These are phyloP conservation scores for Mungos mungo DNA, from an alignment of 2,113 vertebrate species.

Conservation along the genomic window DNA sequence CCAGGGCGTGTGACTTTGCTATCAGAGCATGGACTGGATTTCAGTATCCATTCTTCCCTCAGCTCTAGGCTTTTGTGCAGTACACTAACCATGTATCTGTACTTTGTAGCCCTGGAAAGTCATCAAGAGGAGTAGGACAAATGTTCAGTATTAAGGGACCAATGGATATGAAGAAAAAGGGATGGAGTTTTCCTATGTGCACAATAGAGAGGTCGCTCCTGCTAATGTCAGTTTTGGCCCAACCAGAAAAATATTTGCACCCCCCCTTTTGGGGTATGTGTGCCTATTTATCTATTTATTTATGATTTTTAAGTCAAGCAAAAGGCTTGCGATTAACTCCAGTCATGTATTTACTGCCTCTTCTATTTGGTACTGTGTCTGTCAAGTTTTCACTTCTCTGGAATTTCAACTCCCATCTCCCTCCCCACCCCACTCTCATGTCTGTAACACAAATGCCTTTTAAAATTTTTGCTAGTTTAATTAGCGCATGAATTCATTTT, in stretches of 20 bases:
- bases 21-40: background rate
- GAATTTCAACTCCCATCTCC: slow-evolving; percentile 23
- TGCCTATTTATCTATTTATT: background rate
- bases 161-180: background rate
- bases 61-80: background rate
- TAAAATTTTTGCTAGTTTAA: slow-evolving; percentile 65
- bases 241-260: background rate
- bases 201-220: background rate
- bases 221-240: background rate
- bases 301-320: background rate
- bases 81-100: background rate
- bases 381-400: slow-evolving; percentile 54
- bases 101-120: background rate
- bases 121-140: background rate
- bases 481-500: slow-evolving; percentile 66
- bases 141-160: background rate
- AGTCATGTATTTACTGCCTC: background rate
- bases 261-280: background rate
- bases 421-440: background rate
- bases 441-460: slow-evolving; percentile 70
- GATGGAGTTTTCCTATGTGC: background rate
- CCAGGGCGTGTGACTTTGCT: background rate
- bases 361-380: background rate
- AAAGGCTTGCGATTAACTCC: background rate
- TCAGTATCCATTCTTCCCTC: background rate